Base-by-base conservation (phyloP, 2,888 invertebrate genomes). In the Chloroclysta siterata region DNA sequence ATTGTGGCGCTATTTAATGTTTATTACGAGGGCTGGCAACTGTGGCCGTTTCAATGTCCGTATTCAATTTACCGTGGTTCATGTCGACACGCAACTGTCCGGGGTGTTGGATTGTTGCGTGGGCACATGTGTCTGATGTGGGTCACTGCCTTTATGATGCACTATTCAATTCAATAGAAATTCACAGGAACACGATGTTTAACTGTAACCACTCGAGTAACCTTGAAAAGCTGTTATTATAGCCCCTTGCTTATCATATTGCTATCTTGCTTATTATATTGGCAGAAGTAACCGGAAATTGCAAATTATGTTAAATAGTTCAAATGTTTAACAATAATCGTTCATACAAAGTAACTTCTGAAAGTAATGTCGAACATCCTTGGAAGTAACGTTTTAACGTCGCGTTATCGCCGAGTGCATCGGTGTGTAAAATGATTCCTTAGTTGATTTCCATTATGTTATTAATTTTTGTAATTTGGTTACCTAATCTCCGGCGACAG, bases 381-480 rank as follows among this genome's bases (percentile, higher is more conserved):
- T 62, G 61, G 55, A 67, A 67, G 70, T 65, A 76, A 79, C 78
- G 71, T 76, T 78, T 77, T 70, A 71, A 70, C 70, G 72, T 79
- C 74, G 70, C 66, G 60, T 64, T 87, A 84, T 84, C 86, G 58
- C 58, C 59, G 72, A 75, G 78, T 79, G 79, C 85, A 90, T 85
- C 88, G 75, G 74, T 65, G 84, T 83, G 81, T 87, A 83, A 89
- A 87, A 88, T 82, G 75, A 83, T 85, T 84, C 79, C 74, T 72
- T 80, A 80, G 83, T 86, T 78, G 82, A 84, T 87, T 88, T 89
- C 87, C 89, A 89, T 90, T 88, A 85, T 84, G 83, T 85, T 90
- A 88, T 90, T 87, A 90, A 87, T 91, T 89, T 91, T 89, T 89
- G 79, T 88, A 88, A 89, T 89, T 90, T 90, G 75, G 83, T 82